Conservation (phyloP, 2,797 vertebrate genomes). For the Rhincodon typus region DNA sequence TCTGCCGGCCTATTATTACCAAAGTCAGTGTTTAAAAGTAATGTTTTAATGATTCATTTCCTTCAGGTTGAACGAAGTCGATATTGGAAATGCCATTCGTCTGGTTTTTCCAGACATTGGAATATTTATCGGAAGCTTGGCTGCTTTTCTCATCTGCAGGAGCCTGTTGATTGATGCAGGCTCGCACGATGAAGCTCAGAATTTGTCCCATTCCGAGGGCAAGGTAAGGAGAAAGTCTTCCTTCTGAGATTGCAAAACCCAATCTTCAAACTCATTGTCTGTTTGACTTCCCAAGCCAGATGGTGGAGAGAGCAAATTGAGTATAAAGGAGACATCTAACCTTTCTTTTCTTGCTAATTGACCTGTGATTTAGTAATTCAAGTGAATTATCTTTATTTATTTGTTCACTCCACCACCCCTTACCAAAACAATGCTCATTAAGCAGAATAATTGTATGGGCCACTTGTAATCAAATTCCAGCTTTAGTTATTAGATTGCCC, state of each 20-base stretch:
- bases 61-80: conserved; percentile 59
- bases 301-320: neutral
- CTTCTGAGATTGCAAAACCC: conserved; percentile 26
- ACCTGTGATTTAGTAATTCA: neutral
- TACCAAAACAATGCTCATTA: too few relatives aligned
- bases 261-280: conserved; percentile 36
- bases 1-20: neutral
- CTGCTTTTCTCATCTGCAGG: conserved; percentile 53
- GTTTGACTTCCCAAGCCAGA: neutral
- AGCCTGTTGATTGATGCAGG: conserved; percentile 52
- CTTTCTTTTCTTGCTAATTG: neutral
- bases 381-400: neutral
- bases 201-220: conserved; percentile 8
- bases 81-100: conserved; percentile 55
- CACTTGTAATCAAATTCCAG: neutral
- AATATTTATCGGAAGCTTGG: conserved; percentile 51
- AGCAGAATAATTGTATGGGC: neutral
- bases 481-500: neutral
- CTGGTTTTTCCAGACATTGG: conserved; percentile 60
- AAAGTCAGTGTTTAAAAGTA: neutral
- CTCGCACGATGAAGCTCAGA: conserved; percentile 41
- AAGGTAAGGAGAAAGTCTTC: neutral
- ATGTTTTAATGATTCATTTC: neutral
- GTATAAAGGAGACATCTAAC: neutral
- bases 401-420: neutral